Evolutionary conservation across 2,888 invertebrate genomes (phyloP).

Genomic region (Nomada ruficornis): DNA sequence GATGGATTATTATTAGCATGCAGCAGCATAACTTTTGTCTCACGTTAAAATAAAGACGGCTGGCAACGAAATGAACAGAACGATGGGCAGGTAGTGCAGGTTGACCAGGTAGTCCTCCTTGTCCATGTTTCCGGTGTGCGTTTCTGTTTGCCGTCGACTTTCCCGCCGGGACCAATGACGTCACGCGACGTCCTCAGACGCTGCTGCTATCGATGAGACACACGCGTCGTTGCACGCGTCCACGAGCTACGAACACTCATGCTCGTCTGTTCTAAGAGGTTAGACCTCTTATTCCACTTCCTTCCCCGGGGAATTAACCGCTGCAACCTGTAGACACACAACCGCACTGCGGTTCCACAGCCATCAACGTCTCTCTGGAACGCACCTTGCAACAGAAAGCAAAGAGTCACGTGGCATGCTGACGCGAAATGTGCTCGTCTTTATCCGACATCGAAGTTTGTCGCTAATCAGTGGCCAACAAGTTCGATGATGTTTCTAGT

Average conservation of each 20-base stretch:
- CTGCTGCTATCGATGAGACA: constrained; percentile 52
- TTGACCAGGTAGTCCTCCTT: constrained; percentile 70
- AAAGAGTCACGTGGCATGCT: constrained; percentile 28
- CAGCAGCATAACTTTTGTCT: constrained; percentile 44
- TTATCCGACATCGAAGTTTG: not conserved
- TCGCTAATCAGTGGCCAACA: too few species aligned
- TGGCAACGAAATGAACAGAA: constrained; percentile 75
- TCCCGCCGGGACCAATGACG: constrained; percentile 56
- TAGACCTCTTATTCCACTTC: constrained; percentile 25
- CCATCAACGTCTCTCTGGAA: constrained; percentile 41
- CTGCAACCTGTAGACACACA: constrained; percentile 12
- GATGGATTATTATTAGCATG: too few species aligned
- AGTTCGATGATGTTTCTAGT: too few species aligned
- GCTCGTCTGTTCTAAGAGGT: constrained; percentile 37
- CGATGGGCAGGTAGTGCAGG: constrained; percentile 77
- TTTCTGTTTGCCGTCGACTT: constrained; percentile 23
- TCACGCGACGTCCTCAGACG: constrained; percentile 54
- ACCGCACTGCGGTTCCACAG: constrained; percentile 37
- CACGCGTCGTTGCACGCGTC: constrained; percentile 61
- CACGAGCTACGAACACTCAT: constrained; percentile 63
- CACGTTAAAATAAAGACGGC: constrained; percentile 75
- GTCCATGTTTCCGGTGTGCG: constrained; percentile 70
- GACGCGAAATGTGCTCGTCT: not conserved
- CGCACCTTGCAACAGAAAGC: constrained; percentile 27
- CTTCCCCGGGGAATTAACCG: constrained; percentile 34